phyloP scores from a whole-genome alignment of 2,888 invertebrate genomes.

The Crematogaster levior region DNA sequence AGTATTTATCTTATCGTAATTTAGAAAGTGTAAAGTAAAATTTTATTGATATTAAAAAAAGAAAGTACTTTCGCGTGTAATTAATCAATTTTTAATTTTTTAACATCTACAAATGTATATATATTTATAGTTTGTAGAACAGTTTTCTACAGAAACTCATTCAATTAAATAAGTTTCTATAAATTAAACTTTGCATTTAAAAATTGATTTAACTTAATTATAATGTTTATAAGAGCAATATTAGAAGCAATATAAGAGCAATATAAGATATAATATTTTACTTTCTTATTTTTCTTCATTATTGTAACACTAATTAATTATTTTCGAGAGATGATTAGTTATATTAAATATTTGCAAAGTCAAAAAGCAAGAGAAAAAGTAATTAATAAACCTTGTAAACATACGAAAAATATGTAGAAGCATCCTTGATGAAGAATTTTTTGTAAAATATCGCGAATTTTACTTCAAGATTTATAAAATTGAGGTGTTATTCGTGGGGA shows the following conservation, averaged over 20 bases:
- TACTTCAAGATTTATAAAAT: not conserved
- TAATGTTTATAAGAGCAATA: not conserved
- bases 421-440: not conserved
- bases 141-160: not conserved
- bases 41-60: not conserved
- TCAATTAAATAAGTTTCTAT: no score
- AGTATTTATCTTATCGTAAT: not conserved
- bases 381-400: not conserved
- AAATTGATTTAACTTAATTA: not conserved
- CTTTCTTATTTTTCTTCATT: not conserved
- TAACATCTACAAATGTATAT: not conserved
- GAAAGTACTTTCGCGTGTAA: no score
- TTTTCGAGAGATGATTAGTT: not conserved
- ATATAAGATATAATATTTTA: no score
- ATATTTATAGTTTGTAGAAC: no score
- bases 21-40: not conserved
- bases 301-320: not conserved
- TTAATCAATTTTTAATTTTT: conserved; percentile 6
- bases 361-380: not conserved
- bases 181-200: no score
- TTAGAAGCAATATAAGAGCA: no score
- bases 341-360: not conserved
- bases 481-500: not conserved
- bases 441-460: not conserved
- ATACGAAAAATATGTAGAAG: not conserved